Evolutionary conservation across 2,113 vertebrate genomes (phyloP), one percentile per base, ranked within the genome.

Genomic region (Xiphophorus couchianus): DNA sequence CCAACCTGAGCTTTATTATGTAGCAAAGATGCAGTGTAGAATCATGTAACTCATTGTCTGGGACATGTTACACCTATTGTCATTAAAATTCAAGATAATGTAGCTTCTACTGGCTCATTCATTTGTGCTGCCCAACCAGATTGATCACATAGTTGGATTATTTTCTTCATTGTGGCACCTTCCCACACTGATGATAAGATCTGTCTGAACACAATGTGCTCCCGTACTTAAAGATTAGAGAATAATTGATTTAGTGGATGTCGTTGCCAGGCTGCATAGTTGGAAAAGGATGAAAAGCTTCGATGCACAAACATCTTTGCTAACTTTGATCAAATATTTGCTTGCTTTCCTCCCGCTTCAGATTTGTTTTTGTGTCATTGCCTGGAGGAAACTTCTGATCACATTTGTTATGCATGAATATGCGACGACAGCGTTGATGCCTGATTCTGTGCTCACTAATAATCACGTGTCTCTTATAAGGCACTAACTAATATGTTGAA

Each of bases 251-350:
- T 58, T 77, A 81, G 72, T 68, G 69, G 77, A 10, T 70, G 70
- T 74, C 39, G 62, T 76, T 78, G 74, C 71, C 69, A 42, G 68
- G 76, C 76, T 83, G 80, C 80, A 51, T 71, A 65, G 71, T 73
- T 79, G 76, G 73, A 28, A 69, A 67, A 44, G 30, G 73, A 91
- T 86, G 42, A 85, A 76, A 82, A 67, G 64, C 69, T 19, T 58
- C 1, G 63, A 73, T 66, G 51, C 1, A 3, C 66, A 64, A 68
- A 62, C 73, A 42, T 69, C 65, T 13, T 62, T 82, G 78, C 75
- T 81, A 84, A 85, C 84, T 91, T 89, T 89, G 82, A 86, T 89
- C 75, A 88, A 81, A 83, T 88, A 77, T 84, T 82, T 88, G 71
- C 68, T 83, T 60, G 37, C 62, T 66, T 81, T 80, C 84, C 42